Base-by-base conservation (phyloP, 1,140 invertebrate genomes). In the Drosophila pachea region DNA sequence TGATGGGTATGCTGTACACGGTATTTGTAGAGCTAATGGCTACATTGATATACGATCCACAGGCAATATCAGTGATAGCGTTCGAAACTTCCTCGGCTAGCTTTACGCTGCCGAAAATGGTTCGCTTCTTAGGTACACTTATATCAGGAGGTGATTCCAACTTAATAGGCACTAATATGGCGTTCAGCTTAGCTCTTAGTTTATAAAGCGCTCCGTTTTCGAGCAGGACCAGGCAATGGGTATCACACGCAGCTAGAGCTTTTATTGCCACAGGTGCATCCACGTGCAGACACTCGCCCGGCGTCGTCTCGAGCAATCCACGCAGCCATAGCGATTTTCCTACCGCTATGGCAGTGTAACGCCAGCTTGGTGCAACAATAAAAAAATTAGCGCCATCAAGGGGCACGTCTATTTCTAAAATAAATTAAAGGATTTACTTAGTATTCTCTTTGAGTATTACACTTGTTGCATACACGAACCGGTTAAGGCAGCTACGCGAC, bases 1-100 rank as follows among this genome's bases (percentile, higher is more conserved):
- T 89, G 36, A 87, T 91, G 8, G 93, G 93, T 45, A 93, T 87
- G 72, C 92, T 91, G 63, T 92, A 95, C 2, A 94, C 76, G 43
- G 88, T 83, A 56, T 94, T 93, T 38, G 73, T 72, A 35, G 82
- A 70, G 8, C 91, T 91, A 38, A 92, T 78, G 45, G 89, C 91
- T 2, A 92, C 77, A 63, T 76, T 89, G 32, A 91, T 89, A 49
- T 89, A 84, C n/a, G 71, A 64, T 29, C 90, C 90, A 58, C 86
- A 88, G 53, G 88, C 88, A 59, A 91, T 89, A 48, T 90, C 87
- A 8, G 70, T 76, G 35, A 91, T 74, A 33, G 62, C 52, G 8
- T 78, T 53, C 59, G 52, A 32, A 1, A 29, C 12, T 4, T 45
- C 38, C 0, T 14, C 50, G n/a, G 32, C 38, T 9, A 35, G 32